phyloP scores from a whole-genome alignment of 2,797 vertebrate species.

The Poecilia gillii region DNA sequence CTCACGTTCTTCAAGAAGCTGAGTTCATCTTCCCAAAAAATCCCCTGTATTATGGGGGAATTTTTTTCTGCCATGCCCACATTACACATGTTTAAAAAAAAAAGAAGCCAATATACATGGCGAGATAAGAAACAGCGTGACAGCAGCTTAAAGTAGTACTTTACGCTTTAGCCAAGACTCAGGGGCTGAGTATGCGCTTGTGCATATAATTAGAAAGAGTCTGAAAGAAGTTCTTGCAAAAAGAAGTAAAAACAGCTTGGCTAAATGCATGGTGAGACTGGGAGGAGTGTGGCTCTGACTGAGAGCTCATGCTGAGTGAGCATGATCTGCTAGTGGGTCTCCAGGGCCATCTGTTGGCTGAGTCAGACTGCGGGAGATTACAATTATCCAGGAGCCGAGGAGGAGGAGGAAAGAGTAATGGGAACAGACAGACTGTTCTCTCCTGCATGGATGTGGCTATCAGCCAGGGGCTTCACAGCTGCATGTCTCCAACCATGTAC shows the following conservation, averaged over 20 bases:
- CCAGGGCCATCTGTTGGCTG: conserved; percentile 74
- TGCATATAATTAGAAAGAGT: conserved; percentile 52
- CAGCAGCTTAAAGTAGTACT: conserved; percentile 4
- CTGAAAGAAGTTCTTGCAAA: conserved; percentile 26
- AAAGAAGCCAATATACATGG: not conserved
- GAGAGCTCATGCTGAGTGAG: conserved; percentile 64
- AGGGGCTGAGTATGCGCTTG: conserved; percentile 10
- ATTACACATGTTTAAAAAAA: not conserved
- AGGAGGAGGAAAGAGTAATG: conserved; percentile 36
- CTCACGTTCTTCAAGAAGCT: not conserved
- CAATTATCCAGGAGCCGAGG: conserved; percentile 59
- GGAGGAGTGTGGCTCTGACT: conserved; percentile 56
- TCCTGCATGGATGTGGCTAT: conserved; percentile 44
- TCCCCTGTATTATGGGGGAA: not conserved
- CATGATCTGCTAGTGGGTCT: conserved; percentile 67
- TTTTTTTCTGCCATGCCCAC: not conserved
- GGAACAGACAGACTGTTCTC: conserved; percentile 51
- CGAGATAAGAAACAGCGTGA: not conserved
- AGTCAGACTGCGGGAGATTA: conserved; percentile 63
- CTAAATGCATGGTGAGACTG: conserved; percentile 43
- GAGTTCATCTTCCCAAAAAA: not conserved
- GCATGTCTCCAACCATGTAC: conserved; percentile 46
- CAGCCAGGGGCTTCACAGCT: conserved; percentile 62
- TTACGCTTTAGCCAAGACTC: conserved; percentile 16
- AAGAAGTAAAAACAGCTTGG: conserved; percentile 27